Conservation (phyloP, 2,797 vertebrate species). For the Oreochromis grahami region DNA sequence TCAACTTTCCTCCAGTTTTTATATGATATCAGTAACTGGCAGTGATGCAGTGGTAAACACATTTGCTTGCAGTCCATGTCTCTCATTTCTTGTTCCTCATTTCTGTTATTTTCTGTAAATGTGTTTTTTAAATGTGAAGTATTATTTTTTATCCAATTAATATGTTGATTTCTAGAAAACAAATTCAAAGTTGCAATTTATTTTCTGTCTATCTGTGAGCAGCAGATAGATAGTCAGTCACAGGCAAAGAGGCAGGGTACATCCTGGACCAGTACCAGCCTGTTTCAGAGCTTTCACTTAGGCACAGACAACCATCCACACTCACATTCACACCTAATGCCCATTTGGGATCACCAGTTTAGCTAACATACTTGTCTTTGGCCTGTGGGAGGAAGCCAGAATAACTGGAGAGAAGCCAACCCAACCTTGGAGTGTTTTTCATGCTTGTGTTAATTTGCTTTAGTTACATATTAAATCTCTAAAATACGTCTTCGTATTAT, state of each 20-base stretch:
- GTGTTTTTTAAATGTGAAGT: not conserved
- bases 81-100: not conserved
- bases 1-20: not conserved
- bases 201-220: not conserved
- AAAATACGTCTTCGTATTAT: not conserved
- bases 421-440: not conserved
- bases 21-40: not conserved
- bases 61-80: not conserved
- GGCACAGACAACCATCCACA: not conserved
- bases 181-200: not conserved
- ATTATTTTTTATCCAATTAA: not conserved
- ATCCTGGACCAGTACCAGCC: not conserved
- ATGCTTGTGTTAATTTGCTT: not conserved
- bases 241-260: not conserved
- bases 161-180: rapidly evolving
- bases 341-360: not conserved
- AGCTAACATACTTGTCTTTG: not conserved
- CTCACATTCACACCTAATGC: not conserved
- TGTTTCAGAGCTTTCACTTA: not conserved
- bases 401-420: not conserved
- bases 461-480: not conserved
- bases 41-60: not conserved
- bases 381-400: not conserved
- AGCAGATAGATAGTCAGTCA: not conserved
- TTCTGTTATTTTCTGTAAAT: not conserved